Conservation (phyloP, 2,888 invertebrate genomes). For the Pecten maximus region DNA sequence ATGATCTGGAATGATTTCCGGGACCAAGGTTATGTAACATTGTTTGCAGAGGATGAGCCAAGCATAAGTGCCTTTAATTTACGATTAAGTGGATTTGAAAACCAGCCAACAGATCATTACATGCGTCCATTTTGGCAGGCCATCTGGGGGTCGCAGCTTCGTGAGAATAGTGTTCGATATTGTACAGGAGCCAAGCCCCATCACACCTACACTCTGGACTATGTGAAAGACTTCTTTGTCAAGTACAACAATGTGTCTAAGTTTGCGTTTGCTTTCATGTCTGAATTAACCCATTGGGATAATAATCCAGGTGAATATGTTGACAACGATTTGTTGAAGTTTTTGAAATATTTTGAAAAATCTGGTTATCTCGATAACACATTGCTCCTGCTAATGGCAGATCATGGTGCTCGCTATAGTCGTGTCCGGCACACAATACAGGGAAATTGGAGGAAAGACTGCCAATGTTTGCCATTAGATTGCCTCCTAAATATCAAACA, state of each 20-base stretch:
- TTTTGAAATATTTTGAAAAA: conserved; percentile 66
- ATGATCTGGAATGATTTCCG: conserved; percentile 78
- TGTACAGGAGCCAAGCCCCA: conserved; percentile 76
- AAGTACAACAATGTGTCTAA: conserved; percentile 74
- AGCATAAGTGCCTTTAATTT: conserved; percentile 76
- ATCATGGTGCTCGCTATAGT: conserved; percentile 78
- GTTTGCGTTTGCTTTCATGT: conserved; percentile 76
- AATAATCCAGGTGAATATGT: conserved; percentile 78
- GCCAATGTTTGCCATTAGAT: conserved; percentile 77
- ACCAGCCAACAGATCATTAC: conserved; percentile 79
- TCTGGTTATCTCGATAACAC: conserved; percentile 74
- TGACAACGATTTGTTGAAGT: conserved; percentile 72
- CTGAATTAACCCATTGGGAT: conserved; percentile 76
- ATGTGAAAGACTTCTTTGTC: conserved; percentile 75
- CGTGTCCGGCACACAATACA: conserved; percentile 73
- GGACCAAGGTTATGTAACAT: conserved; percentile 76
- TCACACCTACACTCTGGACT: conserved; percentile 75
- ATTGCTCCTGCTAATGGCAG: conserved; percentile 76
- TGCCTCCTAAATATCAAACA: conserved; percentile 72
- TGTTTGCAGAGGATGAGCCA: conserved; percentile 80
- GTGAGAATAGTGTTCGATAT: conserved; percentile 62
- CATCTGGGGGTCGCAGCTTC: conserved; percentile 65
- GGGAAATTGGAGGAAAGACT: conserved; percentile 79
- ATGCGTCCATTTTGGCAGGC: conserved; percentile 81
- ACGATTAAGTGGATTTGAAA: conserved; percentile 77